Evolutionary conservation across 2,113 vertebrate species (phyloP), one percentile per base, ranked within the genome.

Genomic region (Vulpes vulpes): DNA sequence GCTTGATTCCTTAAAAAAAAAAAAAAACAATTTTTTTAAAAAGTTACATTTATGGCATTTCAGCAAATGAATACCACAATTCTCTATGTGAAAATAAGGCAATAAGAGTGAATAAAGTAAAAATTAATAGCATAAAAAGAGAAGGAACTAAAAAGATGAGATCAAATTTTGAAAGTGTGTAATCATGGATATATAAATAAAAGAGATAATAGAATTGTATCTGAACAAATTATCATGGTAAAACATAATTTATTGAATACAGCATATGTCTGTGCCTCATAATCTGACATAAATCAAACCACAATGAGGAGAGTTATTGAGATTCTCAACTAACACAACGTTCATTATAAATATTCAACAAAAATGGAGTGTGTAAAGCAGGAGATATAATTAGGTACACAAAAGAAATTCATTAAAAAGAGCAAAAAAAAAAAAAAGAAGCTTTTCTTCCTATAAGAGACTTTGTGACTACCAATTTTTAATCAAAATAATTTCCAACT

Each of bases 171-270:
- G 35, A 92, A 88, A 88, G 3, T 57, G 20, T 3, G 35, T 74
- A 84, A 51, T 60, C 84, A 88, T 69, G 20, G 25, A 57, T 67
- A 76, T 78, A 65, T 85, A 90, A 94, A 85, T 78, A 91, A 22
- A 86, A 65, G 16, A 64, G 12, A 71, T 32, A 51, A 93, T 30
- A 79, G 11, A 96, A 90, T 74, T 20, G 1, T 79, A 90, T 96
- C 35, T 79, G 80, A 95, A 74, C 4, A 96, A 92, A 85, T 94
- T 91, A 95, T 96, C 82, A 86, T 94, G 55, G 59, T 67, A 94
- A 97, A 91, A 95, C 30, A 57, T 80, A 91, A 78, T 94, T 94
- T 96, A 67, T 96, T 96, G 91, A 96, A 74, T 92, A 76, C 1
- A 55, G 8, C 11, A 23, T 90, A 51, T 96, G n/a, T 76, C 55